Conservation (phyloP, 2,797 vertebrate species). For the Coendou prehensilis region DNA sequence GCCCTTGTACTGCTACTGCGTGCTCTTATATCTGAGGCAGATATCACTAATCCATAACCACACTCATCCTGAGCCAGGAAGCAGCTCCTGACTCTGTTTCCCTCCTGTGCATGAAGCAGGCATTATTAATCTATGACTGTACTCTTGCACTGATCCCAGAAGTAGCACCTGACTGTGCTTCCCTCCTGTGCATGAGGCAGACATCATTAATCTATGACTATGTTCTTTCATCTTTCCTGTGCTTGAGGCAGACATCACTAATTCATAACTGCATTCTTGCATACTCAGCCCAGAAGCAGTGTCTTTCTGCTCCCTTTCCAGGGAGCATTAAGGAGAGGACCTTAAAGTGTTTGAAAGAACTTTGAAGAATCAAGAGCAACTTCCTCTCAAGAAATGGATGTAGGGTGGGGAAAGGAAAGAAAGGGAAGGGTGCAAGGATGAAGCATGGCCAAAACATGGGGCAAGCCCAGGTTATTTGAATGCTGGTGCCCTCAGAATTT, state of each 20-base stretch:
- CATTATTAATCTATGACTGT: background rate
- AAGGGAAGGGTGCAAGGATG: background rate
- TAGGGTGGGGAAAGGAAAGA: background rate
- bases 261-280: background rate
- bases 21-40: background rate
- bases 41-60: conserved; percentile 8
- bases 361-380: background rate
- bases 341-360: conserved; percentile 37
- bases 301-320: background rate
- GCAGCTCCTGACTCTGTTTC: background rate
- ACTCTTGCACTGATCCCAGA: background rate
- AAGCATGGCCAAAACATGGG: background rate
- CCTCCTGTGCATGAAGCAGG: conserved; percentile 15
- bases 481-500: background rate
- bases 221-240: background rate
- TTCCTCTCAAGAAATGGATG: background rate
- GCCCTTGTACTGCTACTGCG: background rate
- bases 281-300: background rate
- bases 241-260: conserved; percentile 1
- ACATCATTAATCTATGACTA: background rate
- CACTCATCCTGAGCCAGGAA: background rate
- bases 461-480: background rate
- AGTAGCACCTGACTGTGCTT: background rate
- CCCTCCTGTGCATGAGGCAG: background rate
- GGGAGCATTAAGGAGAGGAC: background rate